Evolutionary conservation across 2,888 invertebrate genomes (phyloP).

Genomic region (Electrophaes corylata): DNA sequence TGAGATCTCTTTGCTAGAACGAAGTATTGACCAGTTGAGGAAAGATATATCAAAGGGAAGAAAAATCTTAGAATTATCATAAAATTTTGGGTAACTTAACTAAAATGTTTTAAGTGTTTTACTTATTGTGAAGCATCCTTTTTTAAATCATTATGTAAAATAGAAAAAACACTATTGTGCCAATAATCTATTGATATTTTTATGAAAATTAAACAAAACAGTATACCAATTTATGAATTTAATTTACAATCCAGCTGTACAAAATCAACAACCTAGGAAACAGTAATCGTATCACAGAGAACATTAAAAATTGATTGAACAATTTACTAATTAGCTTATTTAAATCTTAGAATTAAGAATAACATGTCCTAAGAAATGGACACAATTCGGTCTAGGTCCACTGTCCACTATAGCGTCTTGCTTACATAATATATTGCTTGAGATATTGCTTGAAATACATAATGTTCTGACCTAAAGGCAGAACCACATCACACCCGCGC

Average conservation of each 20-base stretch:
- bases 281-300: conserved; percentile 77
- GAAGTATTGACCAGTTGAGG: conserved; percentile 56
- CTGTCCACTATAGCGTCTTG: conserved; percentile 5
- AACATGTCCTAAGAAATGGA: conserved; percentile 12
- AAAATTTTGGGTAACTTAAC: conserved; percentile 7
- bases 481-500: too few relatives aligned
- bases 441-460: too few relatives aligned
- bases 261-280: conserved; percentile 61
- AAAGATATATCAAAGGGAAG: conserved; percentile 60
- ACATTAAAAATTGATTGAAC: conserved; percentile 59
- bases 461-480: too few relatives aligned
- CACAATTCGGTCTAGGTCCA: conserved; percentile 14
- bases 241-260: conserved; percentile 67
- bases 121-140: too few relatives aligned
- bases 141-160: too few relatives aligned
- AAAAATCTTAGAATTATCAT: conserved; percentile 58
- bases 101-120: background rate
- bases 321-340: conserved; percentile 41
- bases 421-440: too few relatives aligned
- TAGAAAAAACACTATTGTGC: too few relatives aligned
- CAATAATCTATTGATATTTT: background rate
- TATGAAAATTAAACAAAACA: conserved; percentile 38
- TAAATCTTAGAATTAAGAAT: conserved; percentile 3
- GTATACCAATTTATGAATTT: conserved; percentile 64
- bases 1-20: conserved; percentile 62